A percentile compares a stretch with the other conserved stretches of the same genome.
Conservation (phyloP, 2,888 invertebrate genomes). For the Drosophila percnosoma region DNA sequence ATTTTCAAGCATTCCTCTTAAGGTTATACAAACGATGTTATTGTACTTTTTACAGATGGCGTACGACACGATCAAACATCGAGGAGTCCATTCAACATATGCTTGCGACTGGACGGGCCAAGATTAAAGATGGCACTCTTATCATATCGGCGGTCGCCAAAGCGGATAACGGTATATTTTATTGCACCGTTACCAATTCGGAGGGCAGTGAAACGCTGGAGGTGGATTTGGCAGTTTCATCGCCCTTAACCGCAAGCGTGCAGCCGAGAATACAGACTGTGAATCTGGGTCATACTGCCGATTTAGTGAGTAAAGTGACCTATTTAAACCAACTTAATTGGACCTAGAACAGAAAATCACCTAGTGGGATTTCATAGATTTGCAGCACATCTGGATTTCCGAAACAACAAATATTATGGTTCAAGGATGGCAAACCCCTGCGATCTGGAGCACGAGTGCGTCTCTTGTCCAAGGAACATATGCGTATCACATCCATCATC, state of each 20-base stretch:
- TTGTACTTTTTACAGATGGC: slow-evolving; percentile 83
- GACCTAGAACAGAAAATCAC: neutral
- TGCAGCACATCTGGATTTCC: slow-evolving; percentile 95
- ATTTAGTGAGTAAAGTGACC: slow-evolving; percentile 87
- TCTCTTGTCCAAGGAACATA: slow-evolving; percentile 86
- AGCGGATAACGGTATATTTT: slow-evolving; percentile 86
- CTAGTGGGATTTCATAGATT: slow-evolving; percentile 84
- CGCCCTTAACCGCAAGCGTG: slow-evolving; percentile 91
- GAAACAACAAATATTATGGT: slow-evolving; percentile 90
- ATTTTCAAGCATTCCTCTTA: neutral
- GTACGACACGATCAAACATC: slow-evolving; percentile 85
- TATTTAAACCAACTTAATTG: neutral
- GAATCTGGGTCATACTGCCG: slow-evolving; percentile 92
- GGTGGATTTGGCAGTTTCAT: slow-evolving; percentile 86
- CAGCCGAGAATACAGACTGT: slow-evolving; percentile 91
- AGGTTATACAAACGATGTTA: neutral
- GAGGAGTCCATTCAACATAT: slow-evolving; percentile 86
- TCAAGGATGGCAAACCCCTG: slow-evolving; percentile 90
- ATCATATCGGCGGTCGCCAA: slow-evolving; percentile 86
- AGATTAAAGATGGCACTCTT: slow-evolving; percentile 86
- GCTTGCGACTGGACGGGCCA: slow-evolving; percentile 84
- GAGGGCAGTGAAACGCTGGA: slow-evolving; percentile 86
- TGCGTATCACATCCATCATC: slow-evolving; percentile 88
- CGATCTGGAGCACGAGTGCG: slow-evolving; percentile 87
- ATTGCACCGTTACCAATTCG: slow-evolving; percentile 86